phyloP scores from a whole-genome alignment of 2,113 vertebrate species.

The Pluvianellus socialis region DNA sequence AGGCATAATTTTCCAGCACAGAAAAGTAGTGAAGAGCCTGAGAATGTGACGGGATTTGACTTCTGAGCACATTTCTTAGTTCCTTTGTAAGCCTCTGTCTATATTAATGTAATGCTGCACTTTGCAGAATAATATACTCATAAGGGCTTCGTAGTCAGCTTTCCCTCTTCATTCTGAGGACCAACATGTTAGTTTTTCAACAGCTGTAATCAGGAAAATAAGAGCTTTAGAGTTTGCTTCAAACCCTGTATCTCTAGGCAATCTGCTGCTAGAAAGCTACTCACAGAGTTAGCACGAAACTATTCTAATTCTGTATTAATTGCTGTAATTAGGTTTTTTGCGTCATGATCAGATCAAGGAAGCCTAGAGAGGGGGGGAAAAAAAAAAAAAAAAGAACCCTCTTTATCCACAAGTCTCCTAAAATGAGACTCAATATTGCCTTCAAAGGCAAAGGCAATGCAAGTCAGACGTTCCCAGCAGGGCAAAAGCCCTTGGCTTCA shows the following conservation, averaged over 20 bases:
- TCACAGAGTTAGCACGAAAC: slow-evolving; percentile 67
- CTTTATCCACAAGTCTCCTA: not conserved
- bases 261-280: slow-evolving; percentile 68
- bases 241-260: slow-evolving; percentile 64
- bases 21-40: not conserved
- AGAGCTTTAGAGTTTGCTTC: slow-evolving; percentile 64
- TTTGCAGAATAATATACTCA: slow-evolving; percentile 58
- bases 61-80: slow-evolving; percentile 37
- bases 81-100: slow-evolving; percentile 39
- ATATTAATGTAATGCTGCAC: slow-evolving; percentile 59
- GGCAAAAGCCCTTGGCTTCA: not conserved
- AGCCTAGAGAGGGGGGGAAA: not conserved
- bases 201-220: slow-evolving; percentile 70
- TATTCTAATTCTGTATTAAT: slow-evolving; percentile 71
- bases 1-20: slow-evolving; percentile 9
- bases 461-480: not conserved
- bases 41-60: not conserved
- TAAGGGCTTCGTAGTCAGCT: slow-evolving; percentile 54
- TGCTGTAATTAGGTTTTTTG: slow-evolving; percentile 70
- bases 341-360: slow-evolving; percentile 68
- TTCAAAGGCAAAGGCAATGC: slow-evolving; percentile 6
- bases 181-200: slow-evolving; percentile 69
- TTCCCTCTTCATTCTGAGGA: slow-evolving; percentile 65
- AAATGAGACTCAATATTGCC: slow-evolving; percentile 11
- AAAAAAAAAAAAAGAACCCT: not conserved